Evolutionary conservation across 2,797 vertebrate genomes (phyloP), one percentile per base, ranked within the genome.

Genomic region (Onychomys arenicola): DNA sequence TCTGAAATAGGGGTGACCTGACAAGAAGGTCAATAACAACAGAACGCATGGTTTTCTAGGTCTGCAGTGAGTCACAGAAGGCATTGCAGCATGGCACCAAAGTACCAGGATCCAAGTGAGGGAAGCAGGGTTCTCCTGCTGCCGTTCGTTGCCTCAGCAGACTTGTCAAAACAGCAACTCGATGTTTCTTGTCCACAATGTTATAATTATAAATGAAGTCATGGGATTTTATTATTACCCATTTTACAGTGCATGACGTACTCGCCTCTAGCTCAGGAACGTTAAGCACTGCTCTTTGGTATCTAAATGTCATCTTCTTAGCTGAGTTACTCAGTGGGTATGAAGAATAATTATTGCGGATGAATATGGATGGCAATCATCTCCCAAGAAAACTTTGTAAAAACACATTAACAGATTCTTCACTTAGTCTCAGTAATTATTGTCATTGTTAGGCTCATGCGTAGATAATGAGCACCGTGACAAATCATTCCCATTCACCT

Each of bases 401-500:
- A 94, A 93, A 85, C 3, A 23, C 75, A 61, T 19, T 29, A 93
- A 93, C 0, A 90, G 34, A 95, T 89, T 89, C 59, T 91, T 78
- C 34, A 65, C 6, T 85, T 92, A 93, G 34, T 92, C 83, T 91
- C 92, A 93, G 80, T 93, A 95, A 96, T 96, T 94, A 93, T 83
- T 92, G 84, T 86, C 84, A 96, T 85, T 95, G 92, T 96, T 95
- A 96, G 19, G 14, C 75, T 1, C 23, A 46, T 65, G 76, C 77
- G 52, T 12, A 81, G 46, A 96, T 91, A 93, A 82, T 46, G 85
- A 95, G 37, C n/a, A 96, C 14, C 0, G 1, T 6, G 34, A 92
- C 21, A 94, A 88, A 92, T 91, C 61, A 93, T 85, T 97, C 85
- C 89, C 46, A 87, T 93, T 97, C 65, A 92, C 59, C 55, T 96